Evolutionary conservation across 2,113 vertebrate genomes (phyloP), one percentile per base, ranked within the genome.

Genomic region (Chaetops frenatus): DNA sequence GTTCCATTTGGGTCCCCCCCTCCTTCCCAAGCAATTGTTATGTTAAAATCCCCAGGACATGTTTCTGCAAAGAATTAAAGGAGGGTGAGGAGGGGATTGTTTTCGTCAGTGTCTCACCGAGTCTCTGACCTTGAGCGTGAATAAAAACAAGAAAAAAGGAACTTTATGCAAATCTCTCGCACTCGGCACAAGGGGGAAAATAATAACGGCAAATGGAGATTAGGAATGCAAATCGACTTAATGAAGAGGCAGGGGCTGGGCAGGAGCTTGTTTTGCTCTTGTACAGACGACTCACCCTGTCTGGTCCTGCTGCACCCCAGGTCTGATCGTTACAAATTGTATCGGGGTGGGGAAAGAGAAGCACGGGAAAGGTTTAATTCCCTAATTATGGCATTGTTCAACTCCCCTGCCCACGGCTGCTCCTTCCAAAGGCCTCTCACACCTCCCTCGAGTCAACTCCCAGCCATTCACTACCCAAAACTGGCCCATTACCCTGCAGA

Each of bases 71-170:
- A 96, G 96, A 96, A 94, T 94, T 94, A 84, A 94, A 96, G 84
- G 94, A 81, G 96, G 92, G 96, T 67, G 96, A 97, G 94, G 93
- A 96, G 90, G 94, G 88, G 94, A 96, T 96, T 96, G 95, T 97
- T 97, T 96, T 95, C 57, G 28, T 96, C 35, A 50, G 91, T 96
- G 95, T 96, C 95, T 97, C 92, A 44, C 95, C 91, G 96, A 96
- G 94, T 97, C 97, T 96, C 96, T 97, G 96, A 97, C 97, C 97
- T 97, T 97, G 96, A 97, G 95, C 76, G 89, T 91, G 96, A 96
- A 96, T 74, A 62, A 96, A 97, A 97, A 97, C 97, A 96, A 97
- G 97, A 96, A 97, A 97, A 97, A 97, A 97, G 92, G 97, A 94
- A 95, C 93, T 97, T 97, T 97, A 97, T 97, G 97, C 94, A 95